These are phyloP conservation scores for Xestia rhomboidea DNA, from an alignment of 2,888 invertebrate species.

Conservation along the genomic window DNA sequence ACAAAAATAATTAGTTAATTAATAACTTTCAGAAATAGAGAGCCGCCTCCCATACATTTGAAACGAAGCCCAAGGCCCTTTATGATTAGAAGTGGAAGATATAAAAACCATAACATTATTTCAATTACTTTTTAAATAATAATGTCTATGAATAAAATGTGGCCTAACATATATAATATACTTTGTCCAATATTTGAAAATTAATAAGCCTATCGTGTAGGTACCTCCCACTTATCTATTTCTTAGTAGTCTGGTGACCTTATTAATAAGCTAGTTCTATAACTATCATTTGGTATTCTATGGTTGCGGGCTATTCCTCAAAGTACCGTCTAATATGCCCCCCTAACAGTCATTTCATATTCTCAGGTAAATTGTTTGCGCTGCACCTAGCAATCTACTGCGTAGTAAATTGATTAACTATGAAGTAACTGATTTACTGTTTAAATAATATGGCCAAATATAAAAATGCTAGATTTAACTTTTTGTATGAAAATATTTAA, in stretches of 20 bases:
- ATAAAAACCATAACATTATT: slow-evolving; percentile 26
- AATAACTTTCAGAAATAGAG: slow-evolving; percentile 41
- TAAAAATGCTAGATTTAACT: not conserved
- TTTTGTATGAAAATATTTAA: not conserved
- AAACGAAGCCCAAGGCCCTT: slow-evolving; percentile 26
- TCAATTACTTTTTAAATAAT: slow-evolving; percentile 8
- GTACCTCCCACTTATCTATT: not conserved
- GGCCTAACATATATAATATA: too few relatives aligned
- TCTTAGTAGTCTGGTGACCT: slow-evolving; percentile 5
- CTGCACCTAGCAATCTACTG: not conserved
- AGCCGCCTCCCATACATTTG: not conserved
- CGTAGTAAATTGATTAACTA: not conserved
- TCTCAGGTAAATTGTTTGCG: not conserved
- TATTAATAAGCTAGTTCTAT: slow-evolving; percentile 16
- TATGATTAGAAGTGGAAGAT: slow-evolving; percentile 21
- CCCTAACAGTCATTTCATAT: slow-evolving; percentile 12
- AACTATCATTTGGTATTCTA: slow-evolving; percentile 32
- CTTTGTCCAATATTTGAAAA: not conserved
- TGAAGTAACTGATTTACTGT: too few relatives aligned
- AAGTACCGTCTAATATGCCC: slow-evolving; percentile 18
- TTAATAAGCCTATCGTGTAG: not conserved
- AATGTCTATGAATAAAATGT: not conserved
- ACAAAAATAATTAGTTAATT: slow-evolving; percentile 41
- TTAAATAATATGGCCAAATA: not conserved
- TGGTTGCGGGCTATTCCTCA: slow-evolving; percentile 20